Base-by-base conservation (phyloP, 2,113 vertebrate genomes). In the Tenebrosternarchus preto region DNA sequence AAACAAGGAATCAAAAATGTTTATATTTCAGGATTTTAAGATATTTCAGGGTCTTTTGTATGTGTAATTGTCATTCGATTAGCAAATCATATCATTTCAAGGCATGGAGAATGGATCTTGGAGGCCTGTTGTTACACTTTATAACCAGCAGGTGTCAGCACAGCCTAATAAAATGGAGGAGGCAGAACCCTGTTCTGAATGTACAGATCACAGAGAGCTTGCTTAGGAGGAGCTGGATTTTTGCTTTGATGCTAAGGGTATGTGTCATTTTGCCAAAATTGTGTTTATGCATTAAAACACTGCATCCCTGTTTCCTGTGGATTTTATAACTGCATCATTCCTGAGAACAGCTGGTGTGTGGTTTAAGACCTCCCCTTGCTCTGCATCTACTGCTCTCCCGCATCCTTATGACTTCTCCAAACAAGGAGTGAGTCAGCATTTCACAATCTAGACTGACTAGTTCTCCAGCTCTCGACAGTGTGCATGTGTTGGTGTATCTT, bases 351-450 rank as follows among this genome's bases (percentile, higher is more conserved):
- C 50, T 36, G 56, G 68, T 11, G 4, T 12, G 43, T 22, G 16
- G 31, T 36, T 27, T 72, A 15, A 68, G 33, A 53, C 57, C 50
- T 73, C 20, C 20, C 33, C 17, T 77, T 25, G n/a, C 61, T 31
- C 63, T 73, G n/a, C 29, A 22, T 33, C 25, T 27, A 29, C 55
- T 22, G 56, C 57, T 61, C 66, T 68, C 25, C 33, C 4, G 31
- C 64, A 68, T 60, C 33, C 55, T 31, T 27, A 20, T 17, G 16
- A 46, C 25, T 66, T 31, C 29, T 61, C 53, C 60, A 77, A 73
- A 39, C 74, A 80, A 73, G 73, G 24, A 61, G 75, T 81, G 83
- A 84, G 74, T 84, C 83, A 81, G 83, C 83, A 81, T 0, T 69
- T 60, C 9, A 25, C 27, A 53, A 80, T 73, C 59, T 59, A 56